Evolutionary conservation across 2,113 vertebrate genomes (phyloP).

Genomic region (Mastomys coucha): DNA sequence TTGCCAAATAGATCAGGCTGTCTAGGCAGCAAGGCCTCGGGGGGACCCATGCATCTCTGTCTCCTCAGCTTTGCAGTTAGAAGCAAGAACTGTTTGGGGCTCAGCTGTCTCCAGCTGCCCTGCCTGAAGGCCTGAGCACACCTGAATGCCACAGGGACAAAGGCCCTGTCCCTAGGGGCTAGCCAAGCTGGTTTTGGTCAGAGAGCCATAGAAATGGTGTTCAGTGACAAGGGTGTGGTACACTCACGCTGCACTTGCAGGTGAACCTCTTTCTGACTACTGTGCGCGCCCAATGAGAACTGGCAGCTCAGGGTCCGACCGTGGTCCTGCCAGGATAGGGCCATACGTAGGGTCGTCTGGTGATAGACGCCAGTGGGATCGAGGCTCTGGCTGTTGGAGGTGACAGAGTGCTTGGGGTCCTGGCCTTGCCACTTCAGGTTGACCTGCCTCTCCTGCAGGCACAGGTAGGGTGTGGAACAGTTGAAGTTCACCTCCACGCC

Average conservation of each 20-base stretch:
- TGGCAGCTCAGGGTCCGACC: constrained; percentile 78
- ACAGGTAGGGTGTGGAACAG: constrained; percentile 86
- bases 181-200: not conserved
- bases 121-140: not conserved
- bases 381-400: not conserved
- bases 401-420: not conserved
- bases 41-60: not conserved
- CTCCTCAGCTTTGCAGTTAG: not conserved
- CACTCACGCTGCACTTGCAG: constrained; percentile 86
- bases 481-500: constrained; percentile 62
- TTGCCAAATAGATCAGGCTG: not conserved
- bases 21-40: not conserved
- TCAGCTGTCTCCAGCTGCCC: not conserved
- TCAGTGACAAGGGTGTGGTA: not conserved
- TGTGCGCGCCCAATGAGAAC: not conserved
- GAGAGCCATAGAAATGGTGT: not conserved
- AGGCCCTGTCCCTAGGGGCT: not conserved
- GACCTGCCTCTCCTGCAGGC: not conserved
- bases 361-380: not conserved
- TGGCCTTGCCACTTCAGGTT: constrained; percentile 84
- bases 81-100: too few relatives aligned
- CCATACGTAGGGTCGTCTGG: constrained; percentile 67
- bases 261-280: not conserved
- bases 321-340: constrained; percentile 87
- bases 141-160: not conserved